A percentile compares a stretch with the other conserved stretches of the same genome.
These are phyloP conservation scores for Fragum fragum DNA, from an alignment of 2,888 invertebrate species.

Conservation along the genomic window DNA sequence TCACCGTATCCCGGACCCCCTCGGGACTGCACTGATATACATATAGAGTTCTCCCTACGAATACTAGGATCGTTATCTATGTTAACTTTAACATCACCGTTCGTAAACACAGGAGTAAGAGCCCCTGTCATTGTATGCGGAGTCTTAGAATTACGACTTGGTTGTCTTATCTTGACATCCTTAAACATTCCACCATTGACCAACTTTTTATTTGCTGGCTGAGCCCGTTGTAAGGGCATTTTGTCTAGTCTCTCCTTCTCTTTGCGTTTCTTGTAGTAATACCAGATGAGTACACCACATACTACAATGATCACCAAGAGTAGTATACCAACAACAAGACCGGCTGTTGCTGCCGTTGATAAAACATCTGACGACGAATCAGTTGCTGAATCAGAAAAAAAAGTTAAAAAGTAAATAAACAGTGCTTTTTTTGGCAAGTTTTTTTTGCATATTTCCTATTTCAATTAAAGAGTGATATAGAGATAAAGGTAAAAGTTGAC, in stretches of 20 bases:
- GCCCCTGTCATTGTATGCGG: constrained; percentile 8
- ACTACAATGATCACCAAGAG: constrained; percentile 46
- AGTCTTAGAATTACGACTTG: constrained; percentile 43
- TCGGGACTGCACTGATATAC: constrained; percentile 60
- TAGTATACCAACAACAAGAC: constrained; percentile 46
- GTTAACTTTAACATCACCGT: constrained; percentile 59
- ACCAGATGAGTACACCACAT: constrained; percentile 54
- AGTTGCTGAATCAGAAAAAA: constrained; percentile 36
- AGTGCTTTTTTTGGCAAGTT: too few relatives aligned
- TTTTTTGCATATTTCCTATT: too few relatives aligned
- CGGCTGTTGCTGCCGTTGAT: constrained; percentile 61
- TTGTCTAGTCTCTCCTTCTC: constrained; percentile 46
- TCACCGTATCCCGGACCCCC: constrained; percentile 51
- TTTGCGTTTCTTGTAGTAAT: constrained; percentile 64
- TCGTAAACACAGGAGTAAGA: constrained; percentile 38
- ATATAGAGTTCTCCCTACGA: constrained; percentile 63
- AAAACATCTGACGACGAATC: constrained; percentile 50
- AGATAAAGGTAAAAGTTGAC: too few relatives aligned
- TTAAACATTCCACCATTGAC: constrained; percentile 55
- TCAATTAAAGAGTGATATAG: too few relatives aligned
- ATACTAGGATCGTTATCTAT: constrained; percentile 47
- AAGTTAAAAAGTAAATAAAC: background rate
- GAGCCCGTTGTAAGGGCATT: constrained; percentile 49
- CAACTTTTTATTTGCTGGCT: constrained; percentile 62
- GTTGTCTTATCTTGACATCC: constrained; percentile 28